Base-by-base conservation (phyloP, 2,888 invertebrate genomes). In the Lasioglossum marginatum region DNA sequence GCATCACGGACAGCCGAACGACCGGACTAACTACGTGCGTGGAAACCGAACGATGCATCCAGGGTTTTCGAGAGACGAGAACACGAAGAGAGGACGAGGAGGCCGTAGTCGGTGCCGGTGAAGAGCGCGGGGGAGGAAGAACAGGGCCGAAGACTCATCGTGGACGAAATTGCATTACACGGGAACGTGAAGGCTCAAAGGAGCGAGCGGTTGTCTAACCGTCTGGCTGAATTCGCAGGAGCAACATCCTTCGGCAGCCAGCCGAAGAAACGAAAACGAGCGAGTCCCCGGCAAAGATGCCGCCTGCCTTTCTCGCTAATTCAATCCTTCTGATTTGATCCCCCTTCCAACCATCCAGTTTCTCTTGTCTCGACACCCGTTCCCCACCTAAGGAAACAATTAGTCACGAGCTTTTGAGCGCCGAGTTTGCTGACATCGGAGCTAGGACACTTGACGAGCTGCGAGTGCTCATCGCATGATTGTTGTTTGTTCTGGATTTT, bases 151-250 rank as follows among this genome's bases (percentile, higher is more conserved):
- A 16, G 48, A 14, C 57, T 68, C 74, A 77, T 77, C 77, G 74
- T 57, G 63, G n/a, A 73, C 70, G 63, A 87, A 87, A 88, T 88
- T 83, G 52, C 79, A 78, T 87, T 85, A 88, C 19, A 31, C 19
- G 87, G 34, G 63, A 81, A 82, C 57, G 71, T 45, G 72, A 34
- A 12, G 27, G 6, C 40, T 52, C 79, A 23, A 77, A 77, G 70
- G 74, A 66, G 34, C 27, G 4, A 34, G n/a, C 68, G 68, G 66
- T 77, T 60, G 70, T 45, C 73, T 72, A 45, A 75, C 66, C 76
- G 76, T 73, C 74, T 75, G 78, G 52, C 14, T 31, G 77, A 80
- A 75, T 83, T 84, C 80, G 43, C 19, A n/a, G 34, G 23, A 63
- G 77, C 40, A 40, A 75, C 79, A 14, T 85, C 73, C 40, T 77